Conservation (phyloP, 2,113 vertebrate species). For the Oreochromis spilurus region DNA sequence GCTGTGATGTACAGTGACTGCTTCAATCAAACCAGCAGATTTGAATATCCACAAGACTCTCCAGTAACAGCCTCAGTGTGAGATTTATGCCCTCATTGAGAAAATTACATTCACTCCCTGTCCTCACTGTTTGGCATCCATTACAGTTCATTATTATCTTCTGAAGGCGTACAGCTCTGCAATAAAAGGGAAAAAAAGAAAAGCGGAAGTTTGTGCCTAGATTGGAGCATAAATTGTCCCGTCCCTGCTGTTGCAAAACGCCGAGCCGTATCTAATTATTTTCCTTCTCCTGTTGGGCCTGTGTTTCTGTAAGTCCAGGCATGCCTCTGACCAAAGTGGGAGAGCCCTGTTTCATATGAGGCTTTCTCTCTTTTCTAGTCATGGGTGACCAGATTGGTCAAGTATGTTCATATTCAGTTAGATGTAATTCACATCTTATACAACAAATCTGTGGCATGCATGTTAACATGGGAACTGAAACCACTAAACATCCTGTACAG, state of each 20-base stretch:
- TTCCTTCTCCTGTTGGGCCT: background rate
- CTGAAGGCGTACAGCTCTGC: slow-evolving; percentile 45
- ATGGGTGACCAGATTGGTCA: background rate
- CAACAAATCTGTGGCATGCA: background rate
- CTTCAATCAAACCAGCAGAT: slow-evolving; percentile 76
- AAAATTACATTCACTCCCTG: slow-evolving; percentile 69
- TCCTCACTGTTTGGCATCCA: slow-evolving; percentile 71
- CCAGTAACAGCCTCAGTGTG: slow-evolving; percentile 60
- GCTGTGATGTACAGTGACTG: slow-evolving; percentile 67
- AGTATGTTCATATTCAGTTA: background rate
- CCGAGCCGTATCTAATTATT: slow-evolving; percentile 55
- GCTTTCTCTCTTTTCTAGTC: background rate
- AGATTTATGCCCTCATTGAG: slow-evolving; percentile 74
- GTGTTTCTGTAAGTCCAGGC: background rate
- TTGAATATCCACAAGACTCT: slow-evolving; percentile 70
- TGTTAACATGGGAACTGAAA: background rate
- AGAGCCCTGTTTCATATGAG: background rate
- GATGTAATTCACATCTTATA: background rate
- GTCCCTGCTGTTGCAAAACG: slow-evolving; percentile 60
- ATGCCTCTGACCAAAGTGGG: background rate
- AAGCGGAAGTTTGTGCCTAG: slow-evolving; percentile 63
- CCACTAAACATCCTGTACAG: accelerated
- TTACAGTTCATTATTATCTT: slow-evolving; percentile 67
- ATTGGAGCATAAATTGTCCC: slow-evolving; percentile 68
- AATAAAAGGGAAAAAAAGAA: slow-evolving; percentile 40